Conservation (phyloP, 1,140 invertebrate genomes). For the Varroa destructor region DNA sequence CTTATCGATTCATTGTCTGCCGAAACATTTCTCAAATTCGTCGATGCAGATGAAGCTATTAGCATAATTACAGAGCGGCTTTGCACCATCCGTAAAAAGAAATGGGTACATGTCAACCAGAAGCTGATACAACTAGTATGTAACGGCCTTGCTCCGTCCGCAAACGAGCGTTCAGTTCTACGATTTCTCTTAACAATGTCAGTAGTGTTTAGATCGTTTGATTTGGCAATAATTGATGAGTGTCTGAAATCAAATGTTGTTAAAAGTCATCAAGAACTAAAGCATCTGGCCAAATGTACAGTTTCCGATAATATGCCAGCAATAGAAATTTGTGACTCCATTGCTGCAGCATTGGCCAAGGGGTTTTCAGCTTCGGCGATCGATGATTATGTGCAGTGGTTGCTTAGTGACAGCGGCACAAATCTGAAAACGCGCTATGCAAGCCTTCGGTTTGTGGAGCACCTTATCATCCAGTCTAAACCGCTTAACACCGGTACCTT, state of each 20-base stretch:
- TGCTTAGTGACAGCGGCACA: neutral
- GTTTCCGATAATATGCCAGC: neutral
- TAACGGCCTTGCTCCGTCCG: neutral
- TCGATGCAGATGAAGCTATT: conserved; percentile 3
- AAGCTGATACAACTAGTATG: neutral
- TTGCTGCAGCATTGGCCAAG: neutral
- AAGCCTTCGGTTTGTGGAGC: neutral
- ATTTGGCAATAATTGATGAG: neutral
- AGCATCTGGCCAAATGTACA: conserved; percentile 12
- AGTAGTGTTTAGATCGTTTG: neutral
- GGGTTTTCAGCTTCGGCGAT: neutral
- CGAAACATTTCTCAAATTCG: conserved; percentile 4
- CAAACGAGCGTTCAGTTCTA: neutral
- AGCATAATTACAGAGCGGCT: neutral
- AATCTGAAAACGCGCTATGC: conserved; percentile 11
- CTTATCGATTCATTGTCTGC: neutral
- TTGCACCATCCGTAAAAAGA: conserved; percentile 10
- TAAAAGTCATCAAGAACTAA: conserved; percentile 4
- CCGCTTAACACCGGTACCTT: neutral
- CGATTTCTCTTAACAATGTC: neutral
- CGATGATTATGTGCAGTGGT: neutral
- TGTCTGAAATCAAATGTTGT: conserved; percentile 6
- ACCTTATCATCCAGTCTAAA: conserved; percentile 5
- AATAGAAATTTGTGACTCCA: neutral
- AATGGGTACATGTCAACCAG: neutral